A percentile compares a stretch with the other conserved stretches of the same genome.
These are phyloP conservation scores for Tachyglossus aculeatus DNA, from an alignment of 2,797 vertebrate species.

Conservation along the genomic window DNA sequence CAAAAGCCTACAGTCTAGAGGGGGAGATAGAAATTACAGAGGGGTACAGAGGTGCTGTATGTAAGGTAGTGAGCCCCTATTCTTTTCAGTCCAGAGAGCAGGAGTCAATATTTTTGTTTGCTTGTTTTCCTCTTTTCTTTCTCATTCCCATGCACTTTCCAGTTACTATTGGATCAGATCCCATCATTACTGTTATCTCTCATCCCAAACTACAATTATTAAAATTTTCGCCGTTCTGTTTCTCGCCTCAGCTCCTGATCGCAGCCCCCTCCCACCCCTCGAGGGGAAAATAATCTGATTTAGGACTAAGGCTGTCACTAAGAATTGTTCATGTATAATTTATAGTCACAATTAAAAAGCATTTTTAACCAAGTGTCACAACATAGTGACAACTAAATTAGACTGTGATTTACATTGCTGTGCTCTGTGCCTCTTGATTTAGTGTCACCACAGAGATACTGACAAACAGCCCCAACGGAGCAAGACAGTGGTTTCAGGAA, in stretches of 20 bases:
- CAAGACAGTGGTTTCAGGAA: slow-evolving; percentile 60
- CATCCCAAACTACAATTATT: not conserved
- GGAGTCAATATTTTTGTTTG: no score
- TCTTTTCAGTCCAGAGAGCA: no score
- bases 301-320: slow-evolving; percentile 73
- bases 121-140: no score
- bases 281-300: slow-evolving; percentile 67
- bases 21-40: no score
- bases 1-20: no score
- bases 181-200: slow-evolving; percentile 47
- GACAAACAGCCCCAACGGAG: slow-evolving; percentile 69
- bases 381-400: slow-evolving; percentile 82
- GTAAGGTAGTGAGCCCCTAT: no score
- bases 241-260: slow-evolving; percentile 32
- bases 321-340: slow-evolving; percentile 80
- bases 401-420: slow-evolving; percentile 77
- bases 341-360: slow-evolving; percentile 82
- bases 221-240: slow-evolving; percentile 24
- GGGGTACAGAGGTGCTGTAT: no score
- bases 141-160: no score
- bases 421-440: slow-evolving; percentile 73
- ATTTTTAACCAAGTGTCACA: slow-evolving; percentile 82
- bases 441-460: slow-evolving; percentile 69
- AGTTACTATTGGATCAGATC: no score
- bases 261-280: slow-evolving; percentile 46